phyloP scores from a whole-genome alignment of 2,888 invertebrate genomes.

The Macrosiphum euphorbiae region DNA sequence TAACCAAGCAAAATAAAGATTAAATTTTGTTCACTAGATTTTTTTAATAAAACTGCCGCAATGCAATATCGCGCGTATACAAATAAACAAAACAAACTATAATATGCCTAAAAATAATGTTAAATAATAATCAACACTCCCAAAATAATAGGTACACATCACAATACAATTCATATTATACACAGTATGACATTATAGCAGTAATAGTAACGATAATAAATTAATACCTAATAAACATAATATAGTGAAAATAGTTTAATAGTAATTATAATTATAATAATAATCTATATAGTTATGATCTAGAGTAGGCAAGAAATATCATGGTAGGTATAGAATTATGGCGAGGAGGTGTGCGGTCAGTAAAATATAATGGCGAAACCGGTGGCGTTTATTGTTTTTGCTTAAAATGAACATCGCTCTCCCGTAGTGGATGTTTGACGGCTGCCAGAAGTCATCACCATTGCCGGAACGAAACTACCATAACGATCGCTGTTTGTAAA shows the following conservation, averaged over 20 bases:
- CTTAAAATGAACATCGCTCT: background rate
- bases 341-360: background rate
- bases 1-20: background rate
- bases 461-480: background rate
- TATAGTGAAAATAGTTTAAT: background rate
- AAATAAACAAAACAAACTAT: background rate
- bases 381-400: background rate
- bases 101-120: background rate
- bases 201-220: background rate
- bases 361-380: background rate
- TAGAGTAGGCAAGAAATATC: background rate
- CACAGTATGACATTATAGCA: background rate
- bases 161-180: background rate
- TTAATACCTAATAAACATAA: background rate
- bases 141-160: constrained; percentile 9
- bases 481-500: background rate
- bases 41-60: background rate
- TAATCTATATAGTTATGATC: background rate
- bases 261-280: background rate
- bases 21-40: background rate
- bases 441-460: background rate
- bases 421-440: background rate
- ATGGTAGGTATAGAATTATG: background rate
- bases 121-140: background rate
- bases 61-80: background rate